Percentiles rank a stretch among this genome's conserved stretches.
Evolutionary conservation across 2,888 invertebrate genomes (phyloP).

Genomic region (Conistra vaccinii): DNA sequence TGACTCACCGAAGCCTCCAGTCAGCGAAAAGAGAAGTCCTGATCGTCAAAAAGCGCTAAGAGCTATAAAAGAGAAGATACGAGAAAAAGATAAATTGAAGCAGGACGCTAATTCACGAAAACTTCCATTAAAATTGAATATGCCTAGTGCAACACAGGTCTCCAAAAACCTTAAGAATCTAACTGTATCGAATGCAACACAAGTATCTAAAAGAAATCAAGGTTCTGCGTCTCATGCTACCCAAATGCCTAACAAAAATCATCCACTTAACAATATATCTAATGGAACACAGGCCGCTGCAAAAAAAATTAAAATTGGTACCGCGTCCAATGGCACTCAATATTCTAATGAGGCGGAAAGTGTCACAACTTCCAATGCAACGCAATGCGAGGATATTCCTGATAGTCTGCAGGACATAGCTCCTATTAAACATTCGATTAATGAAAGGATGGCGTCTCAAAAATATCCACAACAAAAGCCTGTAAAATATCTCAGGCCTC

Average conservation of each 20-base stretch:
- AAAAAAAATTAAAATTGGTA: conserved; percentile 4
- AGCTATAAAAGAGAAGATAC: conserved; percentile 52
- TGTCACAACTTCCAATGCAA: background rate
- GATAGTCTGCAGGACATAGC: conserved; percentile 11
- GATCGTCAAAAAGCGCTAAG: conserved; percentile 47
- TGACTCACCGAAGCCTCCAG: conserved; percentile 38
- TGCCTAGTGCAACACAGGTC: conserved; percentile 16
- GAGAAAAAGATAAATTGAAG: conserved; percentile 57
- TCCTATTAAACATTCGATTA: conserved; percentile 39
- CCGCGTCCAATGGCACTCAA: conserved; percentile 32
- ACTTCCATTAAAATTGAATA: conserved; percentile 21
- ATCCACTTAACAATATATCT: conserved; percentile 3
- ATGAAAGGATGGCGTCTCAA: background rate
- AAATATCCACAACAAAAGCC: conserved; percentile 9
- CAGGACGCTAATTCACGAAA: conserved; percentile 13
- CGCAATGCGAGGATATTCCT: conserved; percentile 5
- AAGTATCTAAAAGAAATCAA: conserved; percentile 39
- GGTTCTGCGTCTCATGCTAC: conserved; percentile 32
- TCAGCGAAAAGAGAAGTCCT: conserved; percentile 42
- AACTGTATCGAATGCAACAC: conserved; percentile 43
- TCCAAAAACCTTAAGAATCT: conserved; percentile 39
- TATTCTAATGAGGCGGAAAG: conserved; percentile 6
- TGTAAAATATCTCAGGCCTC: background rate
- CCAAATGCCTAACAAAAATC: conserved; percentile 29
- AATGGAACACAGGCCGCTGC: conserved; percentile 27